Conservation (phyloP, 2,797 vertebrate genomes). For the Margarornis squamiger region DNA sequence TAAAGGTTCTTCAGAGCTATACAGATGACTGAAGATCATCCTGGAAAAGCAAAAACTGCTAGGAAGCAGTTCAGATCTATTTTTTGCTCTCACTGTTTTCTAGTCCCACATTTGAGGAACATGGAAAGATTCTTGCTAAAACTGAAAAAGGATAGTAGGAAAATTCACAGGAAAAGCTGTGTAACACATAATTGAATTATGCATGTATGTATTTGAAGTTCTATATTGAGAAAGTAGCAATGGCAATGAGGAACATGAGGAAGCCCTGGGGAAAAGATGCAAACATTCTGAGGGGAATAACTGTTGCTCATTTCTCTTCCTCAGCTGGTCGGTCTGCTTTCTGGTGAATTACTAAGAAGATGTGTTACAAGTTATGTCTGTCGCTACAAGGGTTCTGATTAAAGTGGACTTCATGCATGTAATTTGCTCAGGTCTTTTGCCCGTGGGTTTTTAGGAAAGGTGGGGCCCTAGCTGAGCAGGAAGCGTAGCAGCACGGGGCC, state of each 20-base stretch:
- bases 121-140: neutral
- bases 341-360: neutral
- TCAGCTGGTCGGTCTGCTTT: neutral
- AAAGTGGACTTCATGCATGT: neutral
- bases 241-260: neutral
- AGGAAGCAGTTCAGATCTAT: neutral
- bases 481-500: fast-evolving
- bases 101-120: neutral
- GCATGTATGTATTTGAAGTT: neutral
- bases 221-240: conserved; percentile 8
- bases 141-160: neutral
- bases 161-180: neutral
- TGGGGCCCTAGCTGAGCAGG: neutral
- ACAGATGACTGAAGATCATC: neutral
- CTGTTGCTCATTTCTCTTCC: conserved; percentile 9
- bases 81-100: neutral
- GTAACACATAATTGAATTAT: neutral
- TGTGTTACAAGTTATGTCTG: neutral
- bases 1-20: neutral
- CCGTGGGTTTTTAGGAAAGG: neutral
- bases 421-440: neutral
- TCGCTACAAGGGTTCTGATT: neutral
- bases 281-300: conserved; percentile 14
- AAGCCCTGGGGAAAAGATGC: neutral
- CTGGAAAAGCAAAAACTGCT: neutral